A percentile compares a stretch with the other conserved stretches of the same genome.
phyloP scores from a whole-genome alignment of 2,113 vertebrate species.

The Gymnobelideus leadbeateri region DNA sequence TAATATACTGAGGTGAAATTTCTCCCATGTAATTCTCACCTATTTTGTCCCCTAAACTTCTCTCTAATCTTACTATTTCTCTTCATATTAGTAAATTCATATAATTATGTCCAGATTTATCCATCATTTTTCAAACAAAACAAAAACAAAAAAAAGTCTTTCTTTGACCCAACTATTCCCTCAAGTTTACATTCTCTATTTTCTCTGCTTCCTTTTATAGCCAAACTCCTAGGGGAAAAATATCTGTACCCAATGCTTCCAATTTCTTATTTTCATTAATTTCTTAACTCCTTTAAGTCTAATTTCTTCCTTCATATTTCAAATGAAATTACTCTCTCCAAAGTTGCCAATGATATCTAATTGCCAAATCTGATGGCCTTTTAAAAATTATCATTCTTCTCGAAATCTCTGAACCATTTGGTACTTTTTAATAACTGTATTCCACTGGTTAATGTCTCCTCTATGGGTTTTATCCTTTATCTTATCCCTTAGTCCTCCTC shows the following conservation, averaged over 20 bases:
- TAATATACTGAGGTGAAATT: too few relatives aligned
- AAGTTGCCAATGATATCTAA: background rate
- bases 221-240: background rate
- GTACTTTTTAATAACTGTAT: background rate
- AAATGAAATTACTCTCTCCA: background rate
- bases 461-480: too few relatives aligned
- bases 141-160: background rate
- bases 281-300: background rate
- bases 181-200: background rate
- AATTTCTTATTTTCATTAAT: background rate
- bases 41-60: too few relatives aligned
- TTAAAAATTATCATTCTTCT: background rate
- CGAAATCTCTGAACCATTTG: background rate
- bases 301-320: background rate
- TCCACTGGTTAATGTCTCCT: too few relatives aligned
- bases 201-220: background rate
- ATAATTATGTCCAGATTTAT: background rate
- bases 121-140: background rate
- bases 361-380: background rate
- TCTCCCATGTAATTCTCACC: too few relatives aligned
- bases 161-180: background rate
- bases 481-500: too few relatives aligned
- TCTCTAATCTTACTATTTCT: too few relatives aligned
- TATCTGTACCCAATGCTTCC: background rate
- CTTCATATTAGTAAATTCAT: too few relatives aligned